Conservation (phyloP, 2,113 vertebrate genomes). For the Phocoena phocoena region DNA sequence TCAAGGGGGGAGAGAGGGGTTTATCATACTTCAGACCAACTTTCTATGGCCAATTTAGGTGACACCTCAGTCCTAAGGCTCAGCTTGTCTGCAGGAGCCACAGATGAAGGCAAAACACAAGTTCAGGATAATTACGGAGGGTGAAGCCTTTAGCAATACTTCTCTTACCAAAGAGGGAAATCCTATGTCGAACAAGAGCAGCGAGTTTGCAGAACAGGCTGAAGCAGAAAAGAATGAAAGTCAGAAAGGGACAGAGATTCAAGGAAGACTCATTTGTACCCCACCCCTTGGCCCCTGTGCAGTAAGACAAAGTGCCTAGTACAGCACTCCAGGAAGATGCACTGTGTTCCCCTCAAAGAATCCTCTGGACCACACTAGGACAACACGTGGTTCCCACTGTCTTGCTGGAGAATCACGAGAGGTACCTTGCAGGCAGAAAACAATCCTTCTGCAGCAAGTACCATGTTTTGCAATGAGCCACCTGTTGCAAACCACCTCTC, state of each 20-base stretch:
- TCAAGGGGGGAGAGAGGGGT: constrained; percentile 19
- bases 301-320: not conserved
- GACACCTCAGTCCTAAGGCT: constrained; percentile 38
- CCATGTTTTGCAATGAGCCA: not conserved
- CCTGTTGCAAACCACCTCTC: not conserved
- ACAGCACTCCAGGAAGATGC: not conserved
- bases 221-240: constrained; percentile 82
- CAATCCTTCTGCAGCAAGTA: not conserved
- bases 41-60: constrained; percentile 51
- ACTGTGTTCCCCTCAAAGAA: not conserved
- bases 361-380: not conserved
- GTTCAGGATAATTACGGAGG: constrained; percentile 10
- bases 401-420: not conserved
- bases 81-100: not conserved
- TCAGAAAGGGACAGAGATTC: constrained; percentile 73
- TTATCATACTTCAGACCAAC: constrained; percentile 62
- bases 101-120: not conserved
- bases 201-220: constrained; percentile 99
- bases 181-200: constrained; percentile 99
- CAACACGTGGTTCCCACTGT: accelerated
- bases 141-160: not conserved
- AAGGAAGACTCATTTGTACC: constrained; percentile 3
- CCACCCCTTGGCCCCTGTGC: not conserved
- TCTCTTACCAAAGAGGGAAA: constrained; percentile 98
- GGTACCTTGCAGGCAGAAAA: not conserved